These are phyloP conservation scores for Megaceryle maxima DNA, from an alignment of 2,113 vertebrate species.

Conservation along the genomic window DNA sequence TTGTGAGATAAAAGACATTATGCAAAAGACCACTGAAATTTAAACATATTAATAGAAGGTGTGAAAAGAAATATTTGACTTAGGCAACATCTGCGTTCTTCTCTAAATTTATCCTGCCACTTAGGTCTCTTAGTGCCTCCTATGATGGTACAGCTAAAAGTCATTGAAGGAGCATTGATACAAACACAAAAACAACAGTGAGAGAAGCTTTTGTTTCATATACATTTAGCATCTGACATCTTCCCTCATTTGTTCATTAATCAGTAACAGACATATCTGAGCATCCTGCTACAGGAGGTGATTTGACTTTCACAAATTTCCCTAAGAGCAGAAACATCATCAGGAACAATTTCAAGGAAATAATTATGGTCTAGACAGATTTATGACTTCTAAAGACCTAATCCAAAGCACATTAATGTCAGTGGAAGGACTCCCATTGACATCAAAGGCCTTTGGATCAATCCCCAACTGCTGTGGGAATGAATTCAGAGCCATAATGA, in stretches of 20 bases:
- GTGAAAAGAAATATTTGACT: background rate
- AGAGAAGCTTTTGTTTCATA: background rate
- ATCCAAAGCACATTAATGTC: constrained; percentile 58
- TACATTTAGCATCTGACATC: background rate
- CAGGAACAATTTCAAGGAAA: constrained; percentile 60
- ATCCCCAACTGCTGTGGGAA: constrained; percentile 44
- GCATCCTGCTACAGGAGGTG: constrained; percentile 29
- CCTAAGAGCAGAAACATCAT: constrained; percentile 34
- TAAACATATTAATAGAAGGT: background rate
- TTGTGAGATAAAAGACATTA: background rate
- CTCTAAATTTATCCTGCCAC: background rate
- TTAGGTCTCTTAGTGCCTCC: background rate
- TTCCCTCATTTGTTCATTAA: constrained; percentile 1
- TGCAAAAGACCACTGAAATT: background rate
- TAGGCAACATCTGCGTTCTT: background rate
- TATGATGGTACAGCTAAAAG: background rate
- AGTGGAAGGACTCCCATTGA: constrained; percentile 57
- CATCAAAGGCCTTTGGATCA: constrained; percentile 55
- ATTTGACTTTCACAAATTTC: constrained; percentile 45
- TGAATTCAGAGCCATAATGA: constrained; percentile 33
- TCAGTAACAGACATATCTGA: background rate
- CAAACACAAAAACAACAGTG: background rate
- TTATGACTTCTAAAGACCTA: constrained; percentile 65
- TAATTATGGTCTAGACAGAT: constrained; percentile 57
- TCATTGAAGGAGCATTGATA: background rate